Base-by-base conservation (phyloP, 2,797 vertebrate genomes). In the Chaetophractus vellerosus region DNA sequence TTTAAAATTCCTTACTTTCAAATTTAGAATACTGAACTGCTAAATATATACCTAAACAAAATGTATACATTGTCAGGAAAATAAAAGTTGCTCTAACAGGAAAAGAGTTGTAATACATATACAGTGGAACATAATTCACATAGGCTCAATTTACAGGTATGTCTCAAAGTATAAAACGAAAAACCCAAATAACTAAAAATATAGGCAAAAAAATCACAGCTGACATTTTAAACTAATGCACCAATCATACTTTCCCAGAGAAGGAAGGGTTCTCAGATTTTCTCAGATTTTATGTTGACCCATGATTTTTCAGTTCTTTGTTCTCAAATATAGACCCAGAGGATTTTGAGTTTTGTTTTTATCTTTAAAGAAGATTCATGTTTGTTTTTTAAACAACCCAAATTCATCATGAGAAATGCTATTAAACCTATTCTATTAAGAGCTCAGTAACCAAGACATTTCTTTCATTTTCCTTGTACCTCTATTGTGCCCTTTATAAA, bases 91-190 rank as follows among this genome's bases (percentile, higher is more conserved):
- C 57, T 80, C 64, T 82, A 95, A 88, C 72, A 95, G 79, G 15
- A 69, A 93, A 95, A 97, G 48, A 92, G 93, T 78, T 93, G 24
- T 80, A 96, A 86, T 92, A 88, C 4, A 95, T 66, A 92, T 71
- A 87, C 38, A 97, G 15, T 88, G 50, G 61, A 96, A 96, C 64
- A 85, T 96, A 97, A 97, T 96, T 96, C 79, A 96, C 12, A 92
- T 33, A 88, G 82, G 78, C n/a, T 94, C 55, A 79, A 94, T 88
- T 91, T 85, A 94, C 28, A 94, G 64, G 9, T 86, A 84, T 93
- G 21, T 95, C 57, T 96, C 71, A 74, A 94, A 87, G 50, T 95
- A 86, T 59, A 75, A 90, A 88, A 88, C 63, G 94, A 96, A 72
- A 95, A 88, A 85, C 10, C 2, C 82, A 93, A 93, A 2, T 81